Base-by-base conservation (phyloP, 2,888 invertebrate genomes). In the Griposia aprilina region DNA sequence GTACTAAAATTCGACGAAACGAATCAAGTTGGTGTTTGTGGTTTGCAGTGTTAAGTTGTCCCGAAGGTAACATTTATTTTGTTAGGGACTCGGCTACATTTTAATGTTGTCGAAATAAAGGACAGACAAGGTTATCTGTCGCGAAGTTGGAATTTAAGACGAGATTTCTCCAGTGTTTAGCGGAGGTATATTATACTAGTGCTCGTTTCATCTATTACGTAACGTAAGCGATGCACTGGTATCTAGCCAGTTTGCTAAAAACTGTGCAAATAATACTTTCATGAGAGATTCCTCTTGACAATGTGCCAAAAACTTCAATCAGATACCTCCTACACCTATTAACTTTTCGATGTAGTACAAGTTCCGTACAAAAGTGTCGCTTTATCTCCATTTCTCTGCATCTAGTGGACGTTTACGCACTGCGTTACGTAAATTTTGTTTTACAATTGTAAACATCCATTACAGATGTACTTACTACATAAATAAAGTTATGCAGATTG, bases 401-500 rank as follows among this genome's bases (percentile, higher is more conserved):
- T 68, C 23, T 50, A 15, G 50, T 17, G 20, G 45, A 63, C 20
- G 48, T 52, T 76, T 60, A 76, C 76, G 65, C 36, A 76, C n/a
- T 15, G 26, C 41, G n/a, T 76, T 76, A 30, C 60, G 48, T 76
- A 65, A 45, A 75, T 55, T 52, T 36, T 15, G n/a, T 63, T 73
- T 77, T 68, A 77, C 73, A 72, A 81, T 80, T 48, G 76, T 86
- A 82, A 80, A 84, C 75, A 80, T 71, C 50, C 45, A 71, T 62
- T 70, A 82, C 68, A 65, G 36, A 73, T 41, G 65, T 65, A 76
- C 80, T 76, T 62, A 62, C 36, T 62, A 79, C 71, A 78, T 79
- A 79, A 73, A 83, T 82, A 83, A 82, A 73, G 76, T 84, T 84
- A 88, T 86, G 82, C 77, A 87, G 85, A 86, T 85, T 78, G 66